Percentiles rank a stretch among this genome's conserved stretches.
Evolutionary conservation across 2,888 invertebrate species (phyloP).

Genomic region (Epirrhoe alternata): DNA sequence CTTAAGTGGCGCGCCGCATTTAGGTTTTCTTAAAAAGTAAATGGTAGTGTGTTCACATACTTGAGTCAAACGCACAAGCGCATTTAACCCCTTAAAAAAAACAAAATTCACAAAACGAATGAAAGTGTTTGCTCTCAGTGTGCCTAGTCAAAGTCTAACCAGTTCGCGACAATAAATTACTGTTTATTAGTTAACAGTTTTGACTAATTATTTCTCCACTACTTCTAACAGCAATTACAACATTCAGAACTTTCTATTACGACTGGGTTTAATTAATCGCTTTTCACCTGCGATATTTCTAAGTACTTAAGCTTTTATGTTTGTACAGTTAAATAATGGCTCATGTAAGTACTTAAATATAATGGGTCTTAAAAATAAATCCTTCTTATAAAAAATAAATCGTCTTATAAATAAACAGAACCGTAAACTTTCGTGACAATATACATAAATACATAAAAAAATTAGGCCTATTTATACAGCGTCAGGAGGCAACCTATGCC

Average conservation of each 20-base stretch:
- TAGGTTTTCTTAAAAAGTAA: too few species aligned
- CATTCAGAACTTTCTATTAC: slow-evolving; percentile 29
- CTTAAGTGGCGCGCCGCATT: too few species aligned
- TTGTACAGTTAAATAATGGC: not conserved
- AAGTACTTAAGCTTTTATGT: slow-evolving; percentile 20
- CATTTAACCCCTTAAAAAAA: too few species aligned
- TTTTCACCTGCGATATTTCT: slow-evolving; percentile 21
- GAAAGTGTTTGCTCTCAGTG: slow-evolving; percentile 24
- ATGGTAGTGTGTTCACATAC: too few species aligned
- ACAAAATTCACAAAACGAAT: not conserved
- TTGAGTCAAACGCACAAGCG: too few species aligned
- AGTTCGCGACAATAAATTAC: slow-evolving; percentile 31
- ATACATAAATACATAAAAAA: too few species aligned
- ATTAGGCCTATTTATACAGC: too few species aligned
- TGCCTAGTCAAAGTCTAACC: not conserved
- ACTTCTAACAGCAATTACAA: slow-evolving; percentile 42
- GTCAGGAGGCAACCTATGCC: too few species aligned
- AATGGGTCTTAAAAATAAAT: too few species aligned
- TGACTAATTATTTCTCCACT: slow-evolving; percentile 51
- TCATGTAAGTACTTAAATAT: not conserved
- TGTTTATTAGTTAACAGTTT: slow-evolving; percentile 48
- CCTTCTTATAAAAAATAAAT: too few species aligned
- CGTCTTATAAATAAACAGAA: too few species aligned
- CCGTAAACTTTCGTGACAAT: too few species aligned
- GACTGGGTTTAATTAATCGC: slow-evolving; percentile 17